Percentiles rank a stretch among this genome's conserved stretches.
Evolutionary conservation across 2,888 invertebrate genomes (phyloP).

Genomic region (Proisotoma minuta): DNA sequence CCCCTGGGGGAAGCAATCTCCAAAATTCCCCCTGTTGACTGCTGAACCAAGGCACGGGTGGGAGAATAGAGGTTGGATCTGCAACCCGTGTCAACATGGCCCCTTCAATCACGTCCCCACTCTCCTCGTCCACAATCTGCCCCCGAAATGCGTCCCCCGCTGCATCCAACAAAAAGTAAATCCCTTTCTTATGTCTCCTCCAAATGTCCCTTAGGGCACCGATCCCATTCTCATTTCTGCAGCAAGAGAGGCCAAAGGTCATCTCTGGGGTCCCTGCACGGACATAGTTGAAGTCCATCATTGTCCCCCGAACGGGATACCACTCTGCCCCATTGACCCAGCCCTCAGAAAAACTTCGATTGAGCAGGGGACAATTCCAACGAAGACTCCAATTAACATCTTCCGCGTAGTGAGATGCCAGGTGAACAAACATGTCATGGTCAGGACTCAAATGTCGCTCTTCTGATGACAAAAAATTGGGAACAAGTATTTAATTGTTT

Average conservation of each 20-base stretch:
- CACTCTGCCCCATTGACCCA: conserved; percentile 59
- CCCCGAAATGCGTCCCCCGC: conserved; percentile 37
- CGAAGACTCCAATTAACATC: conserved; percentile 12
- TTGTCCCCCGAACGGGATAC: conserved; percentile 54
- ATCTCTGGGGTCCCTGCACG: conserved; percentile 56
- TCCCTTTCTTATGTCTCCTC: conserved; percentile 4
- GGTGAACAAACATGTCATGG: conserved; percentile 36
- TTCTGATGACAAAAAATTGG: too few relatives aligned
- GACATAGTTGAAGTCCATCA: conserved; percentile 61
- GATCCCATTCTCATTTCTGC: conserved; percentile 53
- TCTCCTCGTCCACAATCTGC: conserved; percentile 38
- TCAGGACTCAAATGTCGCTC: conserved; percentile 38
- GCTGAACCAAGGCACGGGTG: conserved; percentile 45
- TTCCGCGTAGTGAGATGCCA: conserved; percentile 33
- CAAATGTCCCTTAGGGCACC: not conserved
- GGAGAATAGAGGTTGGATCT: not conserved
- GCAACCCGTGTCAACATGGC: conserved; percentile 53
- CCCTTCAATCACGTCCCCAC: conserved; percentile 49
- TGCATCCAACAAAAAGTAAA: conserved; percentile 22
- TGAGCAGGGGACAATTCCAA: conserved; percentile 35
- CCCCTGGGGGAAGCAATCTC: conserved; percentile 56
- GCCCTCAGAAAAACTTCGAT: conserved; percentile 51
- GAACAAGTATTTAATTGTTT: too few relatives aligned
- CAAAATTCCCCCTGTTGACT: conserved; percentile 57
- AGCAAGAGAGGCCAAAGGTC: conserved; percentile 58